Evolutionary conservation across 2,888 invertebrate genomes (phyloP), one percentile per base, ranked within the genome.

Genomic region (Melangyna quadrimaculata): DNA sequence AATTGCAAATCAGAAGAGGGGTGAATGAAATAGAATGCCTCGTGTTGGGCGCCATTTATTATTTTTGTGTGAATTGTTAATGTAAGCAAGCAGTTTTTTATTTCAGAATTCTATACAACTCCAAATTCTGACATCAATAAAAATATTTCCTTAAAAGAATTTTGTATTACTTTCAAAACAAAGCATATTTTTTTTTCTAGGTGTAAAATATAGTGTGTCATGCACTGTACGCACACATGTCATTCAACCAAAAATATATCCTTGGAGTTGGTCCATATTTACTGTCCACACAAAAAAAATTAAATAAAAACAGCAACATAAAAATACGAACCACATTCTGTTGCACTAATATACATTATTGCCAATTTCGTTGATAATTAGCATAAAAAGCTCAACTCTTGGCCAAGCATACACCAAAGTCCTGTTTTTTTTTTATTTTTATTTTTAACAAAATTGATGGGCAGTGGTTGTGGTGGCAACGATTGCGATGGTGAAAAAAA

Each of bases 311-410:
- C 3, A 17, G 9, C 43, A 17, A 17, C 43, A 43, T 17, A 43
- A 24, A 67, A 51, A 6, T 35, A 35, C 35, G n/a, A 27, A 69
- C 37, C 45, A 29, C n/a, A 63, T 40, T 71, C 48, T 51, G 72
- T 32, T 37, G 45, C 27, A 10, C 67, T n/a, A 69, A 37, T 61
- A 14, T 22, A 77, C 77, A 57, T 67, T 59, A 72, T 70, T 71
- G 65, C 32, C 67, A 67, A 63, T 72, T 59, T 72, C 73, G 63
- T 63, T 74, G 73, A 77, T 86, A 81, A 86, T 80, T 86, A 73
- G 77, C 86, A 81, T 81, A 78, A 80, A 86, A 81, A 63, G 57
- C 35, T 17, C 55, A 12, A 35, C 45, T 65, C 19, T 37, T 53
- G 10, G 3, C 32, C 37, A 24, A 57, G 32, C 35, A 32, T 43